Percentiles rank a stretch among this genome's conserved stretches.
These are phyloP conservation scores for Melanostigma gelatinosum DNA, from an alignment of 2,113 vertebrate species.

Conservation along the genomic window DNA sequence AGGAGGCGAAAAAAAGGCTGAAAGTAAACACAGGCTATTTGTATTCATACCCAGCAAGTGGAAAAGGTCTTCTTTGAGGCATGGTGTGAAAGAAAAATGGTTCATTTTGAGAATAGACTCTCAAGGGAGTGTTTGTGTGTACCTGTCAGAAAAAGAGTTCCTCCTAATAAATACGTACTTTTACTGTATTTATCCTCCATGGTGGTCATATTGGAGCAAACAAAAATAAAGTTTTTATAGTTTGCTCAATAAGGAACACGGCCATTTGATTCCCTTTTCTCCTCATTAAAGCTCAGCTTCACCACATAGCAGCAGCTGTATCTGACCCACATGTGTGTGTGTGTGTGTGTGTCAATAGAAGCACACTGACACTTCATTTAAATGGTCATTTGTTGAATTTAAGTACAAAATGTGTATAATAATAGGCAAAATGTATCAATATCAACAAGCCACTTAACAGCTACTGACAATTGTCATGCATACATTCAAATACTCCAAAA, in stretches of 20 bases:
- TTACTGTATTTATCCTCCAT: constrained; percentile 15
- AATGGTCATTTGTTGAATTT: background rate
- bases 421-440: background rate
- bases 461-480: background rate
- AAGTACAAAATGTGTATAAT: background rate
- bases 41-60: constrained; percentile 37
- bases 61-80: constrained; percentile 52
- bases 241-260: background rate
- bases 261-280: background rate
- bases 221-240: constrained; percentile 40
- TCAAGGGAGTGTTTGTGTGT: constrained; percentile 21
- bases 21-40: constrained; percentile 47
- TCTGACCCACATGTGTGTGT: background rate
- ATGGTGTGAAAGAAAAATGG: constrained; percentile 39
- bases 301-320: background rate
- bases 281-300: background rate
- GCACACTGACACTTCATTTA: background rate
- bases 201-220: constrained; percentile 10
- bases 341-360: background rate
- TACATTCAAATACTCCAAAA: background rate
- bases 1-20: constrained; percentile 25
- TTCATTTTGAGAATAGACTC: constrained; percentile 37
- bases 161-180: constrained; percentile 29
- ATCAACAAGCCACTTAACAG: background rate
- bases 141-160: constrained; percentile 14